phyloP scores from a whole-genome alignment of 2,888 invertebrate genomes.

The Melipona beecheii region DNA sequence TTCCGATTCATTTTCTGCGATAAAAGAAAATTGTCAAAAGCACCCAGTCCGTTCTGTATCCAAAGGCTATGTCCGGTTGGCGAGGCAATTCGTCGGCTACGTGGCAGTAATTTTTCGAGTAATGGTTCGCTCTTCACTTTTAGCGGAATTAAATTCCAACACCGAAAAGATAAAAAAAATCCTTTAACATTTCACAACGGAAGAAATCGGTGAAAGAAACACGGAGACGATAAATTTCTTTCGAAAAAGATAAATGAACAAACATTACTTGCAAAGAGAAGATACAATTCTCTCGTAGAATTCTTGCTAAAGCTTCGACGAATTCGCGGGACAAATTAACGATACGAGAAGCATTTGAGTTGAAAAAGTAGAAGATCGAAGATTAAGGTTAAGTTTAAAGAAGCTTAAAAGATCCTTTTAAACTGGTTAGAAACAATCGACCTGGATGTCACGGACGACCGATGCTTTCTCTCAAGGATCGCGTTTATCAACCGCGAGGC shows the following conservation, averaged over 20 bases:
- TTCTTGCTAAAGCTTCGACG: background rate
- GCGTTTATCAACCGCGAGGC: background rate
- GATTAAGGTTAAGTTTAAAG: too few relatives aligned
- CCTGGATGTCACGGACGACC: background rate
- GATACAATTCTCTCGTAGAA: background rate
- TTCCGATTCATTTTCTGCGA: background rate
- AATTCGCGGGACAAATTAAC: background rate
- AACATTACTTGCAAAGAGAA: background rate
- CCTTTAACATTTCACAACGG: background rate
- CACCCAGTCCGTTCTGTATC: background rate
- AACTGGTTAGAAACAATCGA: background rate
- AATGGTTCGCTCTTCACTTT: constrained; percentile 29
- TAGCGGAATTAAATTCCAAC: constrained; percentile 45
- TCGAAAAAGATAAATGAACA: background rate
- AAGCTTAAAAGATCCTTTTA: too few relatives aligned
- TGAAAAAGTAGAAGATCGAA: too few relatives aligned
- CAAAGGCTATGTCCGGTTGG: background rate
- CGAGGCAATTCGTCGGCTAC: constrained; percentile 29
- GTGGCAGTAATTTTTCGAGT: constrained; percentile 38
- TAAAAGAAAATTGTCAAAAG: background rate
- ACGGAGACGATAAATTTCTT: background rate
- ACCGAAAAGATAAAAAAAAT: background rate
- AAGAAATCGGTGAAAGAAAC: constrained; percentile 4
- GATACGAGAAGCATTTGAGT: too few relatives aligned
- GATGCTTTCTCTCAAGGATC: constrained; percentile 2